phyloP scores from a whole-genome alignment of 2,797 vertebrate species.

The Iguana delicatissima region DNA sequence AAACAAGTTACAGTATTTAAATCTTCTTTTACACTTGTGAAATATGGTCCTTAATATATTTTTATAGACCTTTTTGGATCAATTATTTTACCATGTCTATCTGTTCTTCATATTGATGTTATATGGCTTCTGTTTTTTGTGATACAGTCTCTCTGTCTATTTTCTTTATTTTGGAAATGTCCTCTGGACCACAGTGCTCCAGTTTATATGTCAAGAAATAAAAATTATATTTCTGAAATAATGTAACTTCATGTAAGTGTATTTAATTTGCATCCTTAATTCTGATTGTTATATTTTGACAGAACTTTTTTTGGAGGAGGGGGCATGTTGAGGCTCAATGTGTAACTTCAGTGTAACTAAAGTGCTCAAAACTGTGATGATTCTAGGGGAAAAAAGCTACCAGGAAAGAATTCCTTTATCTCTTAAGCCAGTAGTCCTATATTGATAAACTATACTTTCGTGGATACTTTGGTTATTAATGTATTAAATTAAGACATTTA shows the following conservation, averaged over 20 bases:
- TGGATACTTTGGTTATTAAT: not conserved
- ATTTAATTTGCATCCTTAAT: not conserved
- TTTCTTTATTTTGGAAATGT: not conserved
- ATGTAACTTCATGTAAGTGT: not conserved
- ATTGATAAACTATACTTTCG: not conserved
- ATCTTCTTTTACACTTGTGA: not conserved
- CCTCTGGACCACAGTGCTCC: not conserved
- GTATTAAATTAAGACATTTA: slow-evolving; percentile 14
- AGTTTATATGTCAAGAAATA: not conserved
- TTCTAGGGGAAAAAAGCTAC: not conserved
- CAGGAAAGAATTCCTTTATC: not conserved
- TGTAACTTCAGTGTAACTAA: not conserved
- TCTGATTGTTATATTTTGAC: not conserved
- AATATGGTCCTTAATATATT: not conserved
- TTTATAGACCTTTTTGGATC: not conserved
- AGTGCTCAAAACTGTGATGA: not conserved
- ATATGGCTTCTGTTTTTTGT: not conserved
- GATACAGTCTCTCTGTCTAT: not conserved
- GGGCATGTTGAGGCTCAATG: no score
- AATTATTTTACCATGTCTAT: not conserved
- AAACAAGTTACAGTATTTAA: not conserved
- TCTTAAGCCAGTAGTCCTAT: not conserved
- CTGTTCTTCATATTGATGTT: not conserved
- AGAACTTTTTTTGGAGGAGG: not conserved
- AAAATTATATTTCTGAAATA: not conserved